Evolutionary conservation across 2,888 invertebrate species (phyloP), one percentile per base, ranked within the genome.

Genomic region (Tetheella fluctuosa): DNA sequence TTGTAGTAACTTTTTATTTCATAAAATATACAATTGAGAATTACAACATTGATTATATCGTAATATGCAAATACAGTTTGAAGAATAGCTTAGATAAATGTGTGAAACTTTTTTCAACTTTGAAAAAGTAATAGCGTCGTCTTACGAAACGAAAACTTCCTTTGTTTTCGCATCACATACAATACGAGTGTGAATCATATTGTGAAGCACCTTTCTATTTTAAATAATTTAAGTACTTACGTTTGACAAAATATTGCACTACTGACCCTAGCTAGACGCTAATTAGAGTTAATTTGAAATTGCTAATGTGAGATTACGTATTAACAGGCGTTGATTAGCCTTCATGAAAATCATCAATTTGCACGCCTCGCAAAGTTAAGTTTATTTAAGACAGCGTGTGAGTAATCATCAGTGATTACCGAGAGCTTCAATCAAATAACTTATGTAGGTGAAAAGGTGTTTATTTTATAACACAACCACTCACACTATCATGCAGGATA

Each of bases 111-210:
- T 23, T 55, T 55, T 55, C 6, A 52, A 58, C 57, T 59, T 58
- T 57, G 62, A 64, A 59, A 64, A 64, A 71, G 70, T 65, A 68
- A 71, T 70, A n/a, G n/a, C n/a, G 68, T 65, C 52, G 57, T 61
- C 61, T 74, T 65, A 73, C 67, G 69, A 69, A 74, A 76, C 74
- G 74, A 69, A 73, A 73, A 76, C 68, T 60, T 64, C 77, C 80
- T 80, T 85, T 84, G 80, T 85, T 83, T 79, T 83, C 83, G 74
- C 81, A 79, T 77, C 69, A 65, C 71, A 77, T 69, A 73, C 71
- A 69, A 67, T 71, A 39, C 54, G 61, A 67, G 68, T 34, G 34
- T 55, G 37, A 55, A 37, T 55, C 55, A 37, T 37, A 34, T 17
- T n/a, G 17, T 17, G 54, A 54, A 12, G 30, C 20, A 48, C 48